Base-by-base conservation (phyloP, 2,113 vertebrate species). In the Himantopus leucocephalus region DNA sequence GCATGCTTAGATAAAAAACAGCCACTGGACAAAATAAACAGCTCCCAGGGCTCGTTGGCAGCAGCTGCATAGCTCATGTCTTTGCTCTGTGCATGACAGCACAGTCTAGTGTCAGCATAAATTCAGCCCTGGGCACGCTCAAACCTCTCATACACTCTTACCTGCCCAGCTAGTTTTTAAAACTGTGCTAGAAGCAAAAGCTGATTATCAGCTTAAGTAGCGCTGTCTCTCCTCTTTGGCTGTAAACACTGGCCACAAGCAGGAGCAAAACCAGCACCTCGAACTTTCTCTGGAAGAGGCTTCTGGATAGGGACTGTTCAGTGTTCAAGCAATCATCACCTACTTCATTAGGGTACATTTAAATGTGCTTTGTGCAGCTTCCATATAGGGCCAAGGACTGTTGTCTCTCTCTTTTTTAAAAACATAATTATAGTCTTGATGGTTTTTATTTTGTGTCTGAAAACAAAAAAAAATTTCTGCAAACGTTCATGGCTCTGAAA, bases 171-270 rank as follows among this genome's bases (percentile, higher is more conserved):
- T 35, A 29, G 87, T 58, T 89, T 75, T 89, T 85, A 73, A 88
- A 93, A 67, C 52, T 35, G 56, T 91, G 70, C 94, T 88, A 97
- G 84, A 56, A 67, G 32, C 47, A 82, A 94, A 94, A 94, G 84
- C 79, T 85, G 89, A 77, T 95, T 80, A 96, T 66, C 87, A 92
- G 87, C 89, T 97, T 91, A 74, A 67, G 84, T 29, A 62, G 18
- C 3, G 19, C 35, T 80, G 29, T 68, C 68, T 94, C 43, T 75
- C 27, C 45, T 85, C 76, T 91, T 92, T 75, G 70, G 13, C 70
- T 85, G 47, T 76, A 43, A 79, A 85, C 26, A 10, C 0, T 58
- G 73, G 59, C 64, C 67, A 58, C 83, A 91, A 55, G 56, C 52
- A 78, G 76, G 50, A 53, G 30, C 66, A 89, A 94, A 91, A 63